Evolutionary conservation across 2,113 vertebrate genomes (phyloP).

Genomic region (Fulmarus glacialis): DNA sequence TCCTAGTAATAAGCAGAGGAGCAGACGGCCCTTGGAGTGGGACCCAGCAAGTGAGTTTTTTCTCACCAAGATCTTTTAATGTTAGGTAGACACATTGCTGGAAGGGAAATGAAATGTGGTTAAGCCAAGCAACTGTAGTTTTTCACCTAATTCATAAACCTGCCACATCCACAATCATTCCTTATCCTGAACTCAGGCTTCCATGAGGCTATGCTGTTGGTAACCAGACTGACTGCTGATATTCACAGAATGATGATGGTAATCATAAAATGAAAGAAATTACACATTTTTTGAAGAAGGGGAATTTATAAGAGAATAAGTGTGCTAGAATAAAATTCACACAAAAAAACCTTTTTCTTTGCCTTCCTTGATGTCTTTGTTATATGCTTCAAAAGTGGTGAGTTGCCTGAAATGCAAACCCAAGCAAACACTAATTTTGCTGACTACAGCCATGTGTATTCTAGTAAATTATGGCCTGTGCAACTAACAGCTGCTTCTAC

Average conservation of each 20-base stretch:
- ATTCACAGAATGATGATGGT: not conserved
- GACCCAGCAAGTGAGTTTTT: not conserved
- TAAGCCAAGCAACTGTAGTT: not conserved
- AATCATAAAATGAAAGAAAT: slow-evolving; percentile 9
- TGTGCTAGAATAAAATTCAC: not conserved
- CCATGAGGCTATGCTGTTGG: not conserved
- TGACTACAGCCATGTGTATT: slow-evolving; percentile 54
- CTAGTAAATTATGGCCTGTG: slow-evolving; percentile 51
- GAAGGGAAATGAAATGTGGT: not conserved
- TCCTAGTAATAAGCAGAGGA: not conserved
- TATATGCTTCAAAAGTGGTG: slow-evolving; percentile 8
- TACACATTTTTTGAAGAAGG: not conserved
- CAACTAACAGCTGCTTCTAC: slow-evolving; percentile 49
- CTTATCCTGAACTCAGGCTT: not conserved
- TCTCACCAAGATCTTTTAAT: not conserved
- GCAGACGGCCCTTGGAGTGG: not conserved
- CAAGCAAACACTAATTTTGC: slow-evolving; percentile 63
- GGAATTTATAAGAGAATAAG: not conserved
- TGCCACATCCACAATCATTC: not conserved
- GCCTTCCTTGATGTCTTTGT: not conserved
- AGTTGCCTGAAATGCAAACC: slow-evolving; percentile 52
- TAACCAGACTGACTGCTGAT: not conserved
- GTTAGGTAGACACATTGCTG: not conserved
- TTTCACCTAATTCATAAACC: not conserved
- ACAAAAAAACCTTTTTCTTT: not conserved